Conservation (phyloP, 2,888 invertebrate species). For the Tridacna crocea region DNA sequence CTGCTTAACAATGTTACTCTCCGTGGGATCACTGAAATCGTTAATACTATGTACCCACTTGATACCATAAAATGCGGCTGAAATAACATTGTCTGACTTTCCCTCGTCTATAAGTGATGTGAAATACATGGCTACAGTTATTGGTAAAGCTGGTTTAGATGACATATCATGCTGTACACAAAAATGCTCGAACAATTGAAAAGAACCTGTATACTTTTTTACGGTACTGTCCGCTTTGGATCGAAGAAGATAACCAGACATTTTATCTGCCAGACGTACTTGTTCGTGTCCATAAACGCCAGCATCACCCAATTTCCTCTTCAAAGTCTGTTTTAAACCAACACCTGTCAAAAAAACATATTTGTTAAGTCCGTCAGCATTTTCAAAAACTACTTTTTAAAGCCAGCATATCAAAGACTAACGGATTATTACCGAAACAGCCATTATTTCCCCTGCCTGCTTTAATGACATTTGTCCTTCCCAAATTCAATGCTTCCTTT, state of each 20-base stretch:
- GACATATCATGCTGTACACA: neutral
- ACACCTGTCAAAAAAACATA: constrained; percentile 17
- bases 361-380: neutral
- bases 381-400: neutral
- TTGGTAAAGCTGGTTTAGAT: constrained; percentile 22
- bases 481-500: neutral
- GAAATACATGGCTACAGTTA: constrained; percentile 21
- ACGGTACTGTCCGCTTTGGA: constrained; percentile 6
- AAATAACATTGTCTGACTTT: constrained; percentile 8
- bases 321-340: constrained; percentile 24
- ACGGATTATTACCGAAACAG: neutral
- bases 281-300: neutral
- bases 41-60: constrained; percentile 42
- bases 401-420: constrained; percentile 8
- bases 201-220: constrained; percentile 9
- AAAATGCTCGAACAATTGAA: neutral
- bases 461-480: neutral
- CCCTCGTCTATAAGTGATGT: neutral
- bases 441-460: constrained; percentile 11
- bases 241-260: neutral
- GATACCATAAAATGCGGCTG: constrained; percentile 26
- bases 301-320: neutral
- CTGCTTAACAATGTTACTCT: constrained; percentile 19
- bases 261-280: neutral
- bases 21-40: constrained; percentile 35